phyloP scores from a whole-genome alignment of 2,888 invertebrate genomes.

The Selenia dentaria region DNA sequence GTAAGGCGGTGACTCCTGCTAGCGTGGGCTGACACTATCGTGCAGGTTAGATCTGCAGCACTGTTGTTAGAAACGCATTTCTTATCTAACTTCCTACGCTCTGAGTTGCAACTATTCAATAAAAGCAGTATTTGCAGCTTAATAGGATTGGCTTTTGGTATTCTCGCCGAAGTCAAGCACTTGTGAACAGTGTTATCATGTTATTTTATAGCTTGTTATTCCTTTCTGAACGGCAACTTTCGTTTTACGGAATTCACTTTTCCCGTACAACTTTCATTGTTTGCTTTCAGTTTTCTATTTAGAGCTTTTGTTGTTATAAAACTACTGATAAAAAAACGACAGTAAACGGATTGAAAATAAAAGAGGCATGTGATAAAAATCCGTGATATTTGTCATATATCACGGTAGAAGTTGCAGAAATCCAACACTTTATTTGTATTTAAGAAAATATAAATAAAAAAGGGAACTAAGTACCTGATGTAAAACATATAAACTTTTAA shows the following conservation, averaged over 20 bases:
- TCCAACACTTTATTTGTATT: too few species aligned
- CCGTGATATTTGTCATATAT: too few species aligned
- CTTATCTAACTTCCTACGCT: conserved; percentile 47
- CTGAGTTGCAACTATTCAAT: conserved; percentile 30
- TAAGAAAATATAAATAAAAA: too few species aligned
- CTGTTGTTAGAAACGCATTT: conserved; percentile 35
- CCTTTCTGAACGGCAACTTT: conserved; percentile 22
- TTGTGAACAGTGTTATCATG: too few species aligned
- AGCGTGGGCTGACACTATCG: conserved; percentile 50
- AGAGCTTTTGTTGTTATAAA: too few species aligned
- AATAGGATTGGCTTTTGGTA: conserved; percentile 17
- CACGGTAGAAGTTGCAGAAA: too few species aligned
- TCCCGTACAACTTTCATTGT: conserved; percentile 30
- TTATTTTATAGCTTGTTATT: conserved; percentile 7
- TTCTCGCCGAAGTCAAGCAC: not conserved
- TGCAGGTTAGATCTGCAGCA: conserved; percentile 28
- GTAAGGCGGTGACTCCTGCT: conserved; percentile 46
- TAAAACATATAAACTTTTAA: too few species aligned
- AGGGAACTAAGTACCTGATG: too few species aligned
- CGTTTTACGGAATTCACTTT: conserved; percentile 23
- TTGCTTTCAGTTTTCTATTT: conserved; percentile 32
- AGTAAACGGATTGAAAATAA: too few species aligned
- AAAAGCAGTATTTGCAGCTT: conserved; percentile 26
- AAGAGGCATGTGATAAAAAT: too few species aligned
- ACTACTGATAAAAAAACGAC: too few species aligned